phyloP scores from a whole-genome alignment of 2,113 vertebrate species.

The Passer montanus region DNA sequence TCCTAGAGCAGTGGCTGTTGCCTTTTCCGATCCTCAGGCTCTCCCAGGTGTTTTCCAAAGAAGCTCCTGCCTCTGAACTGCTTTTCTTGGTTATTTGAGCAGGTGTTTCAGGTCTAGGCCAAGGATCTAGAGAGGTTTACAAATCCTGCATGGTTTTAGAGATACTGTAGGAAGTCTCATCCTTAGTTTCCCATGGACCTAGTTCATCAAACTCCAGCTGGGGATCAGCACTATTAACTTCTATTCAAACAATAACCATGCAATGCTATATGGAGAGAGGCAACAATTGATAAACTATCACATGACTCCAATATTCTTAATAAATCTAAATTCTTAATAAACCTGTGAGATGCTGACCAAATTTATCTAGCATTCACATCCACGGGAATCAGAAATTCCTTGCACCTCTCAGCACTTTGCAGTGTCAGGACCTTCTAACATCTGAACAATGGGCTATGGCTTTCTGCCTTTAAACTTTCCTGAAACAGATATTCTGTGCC shows the following conservation, averaged over 20 bases:
- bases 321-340: too few species aligned
- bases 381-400: not conserved
- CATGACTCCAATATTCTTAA: not conserved
- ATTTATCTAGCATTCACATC: not conserved
- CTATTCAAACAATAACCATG: not conserved
- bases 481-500: not conserved
- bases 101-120: not conserved
- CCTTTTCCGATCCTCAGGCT: not conserved
- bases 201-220: not conserved
- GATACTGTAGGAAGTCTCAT: not conserved
- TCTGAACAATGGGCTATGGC: not conserved
- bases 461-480: not conserved
- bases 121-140: not conserved
- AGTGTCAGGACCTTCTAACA: not conserved
- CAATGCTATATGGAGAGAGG: not conserved
- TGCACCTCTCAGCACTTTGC: not conserved
- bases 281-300: not conserved
- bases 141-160: not conserved
- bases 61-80: not conserved
- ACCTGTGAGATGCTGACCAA: not conserved
- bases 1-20: rapidly evolving
- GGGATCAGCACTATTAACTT: not conserved
- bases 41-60: not conserved
- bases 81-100: not conserved
- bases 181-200: not conserved